These are phyloP conservation scores for Ptilodon capucinus DNA, from an alignment of 2,888 invertebrate species.

Conservation along the genomic window DNA sequence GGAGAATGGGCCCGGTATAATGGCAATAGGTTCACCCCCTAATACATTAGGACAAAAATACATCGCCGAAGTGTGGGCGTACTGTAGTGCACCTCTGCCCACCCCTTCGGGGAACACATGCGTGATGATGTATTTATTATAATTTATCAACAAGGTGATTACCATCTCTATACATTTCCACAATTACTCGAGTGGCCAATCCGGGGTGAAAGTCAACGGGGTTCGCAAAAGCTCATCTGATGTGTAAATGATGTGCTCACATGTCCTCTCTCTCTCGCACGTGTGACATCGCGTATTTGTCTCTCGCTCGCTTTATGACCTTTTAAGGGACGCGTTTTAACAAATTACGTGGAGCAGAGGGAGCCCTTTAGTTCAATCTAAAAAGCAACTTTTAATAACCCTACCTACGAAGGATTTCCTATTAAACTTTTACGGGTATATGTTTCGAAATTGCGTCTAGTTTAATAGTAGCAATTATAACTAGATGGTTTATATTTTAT, in stretches of 20 bases:
- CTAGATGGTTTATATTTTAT: too few species aligned
- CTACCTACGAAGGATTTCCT: not conserved
- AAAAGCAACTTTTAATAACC: slow-evolving; percentile 36
- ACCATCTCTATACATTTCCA: slow-evolving; percentile 34
- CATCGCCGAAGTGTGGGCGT: too few species aligned
- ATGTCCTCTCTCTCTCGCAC: slow-evolving; percentile 8
- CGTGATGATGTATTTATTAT: too few species aligned
- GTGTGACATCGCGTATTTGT: slow-evolving; percentile 1
- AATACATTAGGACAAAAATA: too few species aligned
- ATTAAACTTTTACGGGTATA: slow-evolving; percentile 2
- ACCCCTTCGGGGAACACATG: too few species aligned
- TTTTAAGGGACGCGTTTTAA: slow-evolving; percentile 31
- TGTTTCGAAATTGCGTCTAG: too few species aligned
- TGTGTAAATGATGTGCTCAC: slow-evolving; percentile 66
- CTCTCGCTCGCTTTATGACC: slow-evolving; percentile 10
- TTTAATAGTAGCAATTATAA: too few species aligned
- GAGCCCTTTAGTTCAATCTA: slow-evolving; percentile 49
- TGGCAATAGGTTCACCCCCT: too few species aligned
- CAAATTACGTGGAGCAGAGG: slow-evolving; percentile 39
- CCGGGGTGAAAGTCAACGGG: slow-evolving; percentile 51
- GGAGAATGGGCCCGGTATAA: too few species aligned
- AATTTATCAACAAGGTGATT: slow-evolving; percentile 9
- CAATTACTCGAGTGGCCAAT: slow-evolving; percentile 61
- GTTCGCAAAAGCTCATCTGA: slow-evolving; percentile 58
- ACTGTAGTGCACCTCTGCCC: too few species aligned